phyloP scores from a whole-genome alignment of 1,140 invertebrate species.

The Listronotus bonariensis region DNA sequence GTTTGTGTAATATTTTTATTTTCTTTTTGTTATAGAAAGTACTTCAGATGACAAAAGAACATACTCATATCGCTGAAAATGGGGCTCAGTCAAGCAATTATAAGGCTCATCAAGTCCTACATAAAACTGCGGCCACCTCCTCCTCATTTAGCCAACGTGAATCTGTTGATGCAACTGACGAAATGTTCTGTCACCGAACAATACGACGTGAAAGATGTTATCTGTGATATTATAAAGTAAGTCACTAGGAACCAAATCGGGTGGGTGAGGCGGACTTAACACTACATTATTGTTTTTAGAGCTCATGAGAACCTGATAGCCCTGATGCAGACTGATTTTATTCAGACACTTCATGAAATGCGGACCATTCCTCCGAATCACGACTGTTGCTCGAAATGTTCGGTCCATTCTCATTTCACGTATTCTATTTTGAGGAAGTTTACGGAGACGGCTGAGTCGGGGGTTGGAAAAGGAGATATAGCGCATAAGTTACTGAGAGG shows the following conservation, averaged over 20 bases:
- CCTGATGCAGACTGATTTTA: slow-evolving; percentile 48
- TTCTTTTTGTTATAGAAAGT: slow-evolving; percentile 1
- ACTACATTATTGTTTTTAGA: slow-evolving; percentile 31
- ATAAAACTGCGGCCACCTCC: slow-evolving; percentile 28
- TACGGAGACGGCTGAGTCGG: slow-evolving; percentile 58
- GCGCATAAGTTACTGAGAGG: slow-evolving; percentile 59
- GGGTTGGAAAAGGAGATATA: slow-evolving; percentile 62
- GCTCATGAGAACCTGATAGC: slow-evolving; percentile 46
- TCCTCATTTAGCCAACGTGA: slow-evolving; percentile 53
- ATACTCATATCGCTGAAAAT: slow-evolving; percentile 27
- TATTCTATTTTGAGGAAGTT: slow-evolving; percentile 56
- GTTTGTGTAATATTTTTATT: neutral
- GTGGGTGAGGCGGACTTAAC: too few species aligned
- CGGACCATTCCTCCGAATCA: slow-evolving; percentile 34
- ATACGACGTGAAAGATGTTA: slow-evolving; percentile 15
- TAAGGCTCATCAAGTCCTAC: slow-evolving; percentile 39
- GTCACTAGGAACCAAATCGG: slow-evolving; percentile 17
- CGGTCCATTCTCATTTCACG: slow-evolving; percentile 54
- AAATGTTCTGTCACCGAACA: slow-evolving; percentile 29
- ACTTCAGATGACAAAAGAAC: slow-evolving; percentile 1
- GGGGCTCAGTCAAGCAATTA: slow-evolving; percentile 33
- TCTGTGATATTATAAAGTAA: slow-evolving; percentile 51
- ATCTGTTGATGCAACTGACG: slow-evolving; percentile 52
- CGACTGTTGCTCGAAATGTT: slow-evolving; percentile 42
- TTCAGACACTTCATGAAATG: slow-evolving; percentile 44